A percentile compares a stretch with the other conserved stretches of the same genome.
These are phyloP conservation scores for Orestias chungarensis DNA, from an alignment of 2,797 vertebrate genomes.

Conservation along the genomic window DNA sequence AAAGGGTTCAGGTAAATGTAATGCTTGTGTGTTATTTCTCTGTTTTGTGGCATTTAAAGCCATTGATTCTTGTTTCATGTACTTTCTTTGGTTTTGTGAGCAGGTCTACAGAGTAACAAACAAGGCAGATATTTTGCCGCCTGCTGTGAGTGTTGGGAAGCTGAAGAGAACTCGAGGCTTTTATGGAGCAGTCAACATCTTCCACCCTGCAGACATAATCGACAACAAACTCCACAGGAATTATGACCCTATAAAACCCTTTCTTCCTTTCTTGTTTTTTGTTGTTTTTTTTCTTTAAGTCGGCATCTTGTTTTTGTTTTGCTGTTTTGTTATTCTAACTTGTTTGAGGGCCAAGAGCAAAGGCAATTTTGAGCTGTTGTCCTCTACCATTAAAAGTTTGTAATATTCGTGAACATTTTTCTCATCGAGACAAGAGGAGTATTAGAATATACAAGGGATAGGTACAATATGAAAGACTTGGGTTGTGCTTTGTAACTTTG, in stretches of 20 bases:
- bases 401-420: not conserved
- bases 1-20: not conserved
- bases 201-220: slow-evolving; percentile 50
- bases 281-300: not conserved
- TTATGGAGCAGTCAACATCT: slow-evolving; percentile 43
- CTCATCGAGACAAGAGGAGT: not conserved
- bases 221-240: slow-evolving; percentile 54
- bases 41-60: slow-evolving; percentile 4
- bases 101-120: slow-evolving; percentile 42
- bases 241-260: slow-evolving; percentile 48
- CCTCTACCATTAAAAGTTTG: not conserved
- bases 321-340: slow-evolving; percentile 62
- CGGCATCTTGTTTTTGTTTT: slow-evolving; percentile 33
- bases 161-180: slow-evolving; percentile 37
- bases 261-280: slow-evolving; percentile 7
- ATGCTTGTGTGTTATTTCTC: not conserved
- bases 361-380: not conserved
- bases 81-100: slow-evolving; percentile 31
- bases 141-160: slow-evolving; percentile 44
- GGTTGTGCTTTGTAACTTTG: not conserved
- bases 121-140: slow-evolving; percentile 16
- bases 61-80: slow-evolving; percentile 12
- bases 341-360: slow-evolving; percentile 49
- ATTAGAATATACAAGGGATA: not conserved
- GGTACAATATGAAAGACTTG: not conserved